These are phyloP conservation scores for Drosophila bunnanda DNA, from an alignment of 2,888 invertebrate species.

Conservation along the genomic window DNA sequence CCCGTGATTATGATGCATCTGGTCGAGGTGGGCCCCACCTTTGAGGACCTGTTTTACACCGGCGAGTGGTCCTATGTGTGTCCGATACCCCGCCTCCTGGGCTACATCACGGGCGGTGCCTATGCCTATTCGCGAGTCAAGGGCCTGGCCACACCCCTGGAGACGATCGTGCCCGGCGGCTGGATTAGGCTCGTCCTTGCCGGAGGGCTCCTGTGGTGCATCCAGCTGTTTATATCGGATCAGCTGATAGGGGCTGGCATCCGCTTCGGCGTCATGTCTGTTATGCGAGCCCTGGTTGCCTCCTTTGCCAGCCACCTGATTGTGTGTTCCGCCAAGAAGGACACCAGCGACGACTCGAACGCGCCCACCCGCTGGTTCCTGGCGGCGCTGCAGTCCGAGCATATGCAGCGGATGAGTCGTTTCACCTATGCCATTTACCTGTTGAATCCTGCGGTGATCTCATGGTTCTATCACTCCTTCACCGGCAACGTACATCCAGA, in stretches of 20 bases:
- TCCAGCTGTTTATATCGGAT: background rate
- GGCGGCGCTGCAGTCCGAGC: conserved; percentile 21
- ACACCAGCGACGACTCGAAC: background rate
- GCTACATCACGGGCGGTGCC: conserved; percentile 46
- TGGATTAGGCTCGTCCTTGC: background rate
- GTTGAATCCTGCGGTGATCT: conserved; percentile 52
- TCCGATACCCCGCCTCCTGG: conserved; percentile 30
- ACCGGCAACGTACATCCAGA: conserved; percentile 36
- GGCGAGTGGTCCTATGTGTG: conserved; percentile 34
- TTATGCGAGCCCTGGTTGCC: conserved; percentile 15
- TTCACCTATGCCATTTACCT: conserved; percentile 53
- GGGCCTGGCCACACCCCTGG: conserved; percentile 26
- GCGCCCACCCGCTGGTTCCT: conserved; percentile 31
- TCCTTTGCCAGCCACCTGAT: conserved; percentile 33
- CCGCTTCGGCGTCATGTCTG: background rate
- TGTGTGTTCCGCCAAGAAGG: conserved; percentile 6
- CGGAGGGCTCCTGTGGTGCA: background rate
- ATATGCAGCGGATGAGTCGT: conserved; percentile 44
- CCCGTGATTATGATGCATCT: conserved; percentile 7
- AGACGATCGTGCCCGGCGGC: background rate
- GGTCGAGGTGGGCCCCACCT: background rate
- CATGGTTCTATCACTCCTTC: conserved; percentile 32
- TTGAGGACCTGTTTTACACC: conserved; percentile 17
- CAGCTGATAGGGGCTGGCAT: background rate
- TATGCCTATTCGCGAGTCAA: conserved; percentile 41